phyloP scores from a whole-genome alignment of 2,888 invertebrate species.

The Barypeithes pellucidus region DNA sequence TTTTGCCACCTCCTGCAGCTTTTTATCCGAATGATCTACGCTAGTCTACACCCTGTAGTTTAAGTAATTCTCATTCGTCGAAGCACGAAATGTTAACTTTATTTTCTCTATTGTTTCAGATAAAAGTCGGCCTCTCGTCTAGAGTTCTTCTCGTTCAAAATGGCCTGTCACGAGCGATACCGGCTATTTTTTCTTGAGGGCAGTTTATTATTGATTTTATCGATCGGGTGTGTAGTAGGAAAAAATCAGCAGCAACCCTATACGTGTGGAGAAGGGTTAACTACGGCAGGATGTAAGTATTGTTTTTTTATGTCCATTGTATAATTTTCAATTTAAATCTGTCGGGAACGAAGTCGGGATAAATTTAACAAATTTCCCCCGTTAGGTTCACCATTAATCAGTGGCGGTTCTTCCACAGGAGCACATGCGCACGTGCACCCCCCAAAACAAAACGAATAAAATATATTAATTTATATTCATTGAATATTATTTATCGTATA shows the following conservation, averaged over 20 bases:
- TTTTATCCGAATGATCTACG: not conserved
- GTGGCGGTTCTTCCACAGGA: too few species aligned
- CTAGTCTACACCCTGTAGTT: constrained; percentile 2
- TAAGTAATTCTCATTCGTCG: not conserved
- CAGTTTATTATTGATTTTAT: constrained; percentile 18
- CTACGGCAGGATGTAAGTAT: constrained; percentile 28
- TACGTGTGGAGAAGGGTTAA: constrained; percentile 9
- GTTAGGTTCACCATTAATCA: too few species aligned
- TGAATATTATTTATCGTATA: too few species aligned
- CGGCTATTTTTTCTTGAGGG: constrained; percentile 21
- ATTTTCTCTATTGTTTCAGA: constrained; percentile 7
- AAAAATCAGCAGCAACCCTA: constrained; percentile 14
- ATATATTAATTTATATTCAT: too few species aligned
- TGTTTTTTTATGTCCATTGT: not conserved
- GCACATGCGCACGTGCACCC: too few species aligned
- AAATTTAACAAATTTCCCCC: too few species aligned
- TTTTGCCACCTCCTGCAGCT: not conserved
- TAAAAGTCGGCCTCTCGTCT: constrained; percentile 10
- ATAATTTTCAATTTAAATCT: not conserved
- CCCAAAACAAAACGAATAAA: too few species aligned
- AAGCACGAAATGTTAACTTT: constrained; percentile 8
- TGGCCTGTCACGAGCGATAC: constrained; percentile 24
- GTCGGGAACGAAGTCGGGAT: too few species aligned
- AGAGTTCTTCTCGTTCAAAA: not conserved
- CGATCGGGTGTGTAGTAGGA: constrained; percentile 9